Conservation (phyloP, 2,797 vertebrate species). For the Cygnus olor region DNA sequence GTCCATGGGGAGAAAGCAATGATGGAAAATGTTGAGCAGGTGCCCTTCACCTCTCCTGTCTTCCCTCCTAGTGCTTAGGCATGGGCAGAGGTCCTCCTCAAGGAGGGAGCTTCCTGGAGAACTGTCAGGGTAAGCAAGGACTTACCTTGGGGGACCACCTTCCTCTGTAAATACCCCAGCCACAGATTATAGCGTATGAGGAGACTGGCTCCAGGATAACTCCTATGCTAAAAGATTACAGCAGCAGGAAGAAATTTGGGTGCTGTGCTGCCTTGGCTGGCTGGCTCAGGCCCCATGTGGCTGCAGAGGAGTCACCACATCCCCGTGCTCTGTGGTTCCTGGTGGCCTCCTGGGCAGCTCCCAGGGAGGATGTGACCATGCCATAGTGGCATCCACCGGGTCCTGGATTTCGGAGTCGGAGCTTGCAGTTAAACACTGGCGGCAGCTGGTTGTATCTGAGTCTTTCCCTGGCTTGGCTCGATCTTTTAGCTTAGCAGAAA, state of each 20-base stretch:
- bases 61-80: background rate
- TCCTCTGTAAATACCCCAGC: background rate
- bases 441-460: background rate
- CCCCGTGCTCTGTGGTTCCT: background rate
- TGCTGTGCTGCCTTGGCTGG: background rate
- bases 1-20: background rate
- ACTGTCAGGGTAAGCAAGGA: background rate
- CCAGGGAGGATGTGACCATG: background rate
- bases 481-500: background rate
- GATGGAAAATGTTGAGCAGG: background rate
- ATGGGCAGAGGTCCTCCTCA: background rate
- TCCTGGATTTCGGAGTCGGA: background rate
- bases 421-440: background rate
- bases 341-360: background rate
- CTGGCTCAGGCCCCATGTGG: background rate
- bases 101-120: background rate
- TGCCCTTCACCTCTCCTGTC: background rate
- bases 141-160: background rate
- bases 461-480: background rate
- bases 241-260: background rate
- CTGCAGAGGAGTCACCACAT: background rate
- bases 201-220: background rate
- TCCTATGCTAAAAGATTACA: background rate
- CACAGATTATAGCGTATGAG: background rate
- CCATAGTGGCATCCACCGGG: rapidly evolving